Conservation (phyloP, 2,888 invertebrate species). For the Polymixis flavicincta region DNA sequence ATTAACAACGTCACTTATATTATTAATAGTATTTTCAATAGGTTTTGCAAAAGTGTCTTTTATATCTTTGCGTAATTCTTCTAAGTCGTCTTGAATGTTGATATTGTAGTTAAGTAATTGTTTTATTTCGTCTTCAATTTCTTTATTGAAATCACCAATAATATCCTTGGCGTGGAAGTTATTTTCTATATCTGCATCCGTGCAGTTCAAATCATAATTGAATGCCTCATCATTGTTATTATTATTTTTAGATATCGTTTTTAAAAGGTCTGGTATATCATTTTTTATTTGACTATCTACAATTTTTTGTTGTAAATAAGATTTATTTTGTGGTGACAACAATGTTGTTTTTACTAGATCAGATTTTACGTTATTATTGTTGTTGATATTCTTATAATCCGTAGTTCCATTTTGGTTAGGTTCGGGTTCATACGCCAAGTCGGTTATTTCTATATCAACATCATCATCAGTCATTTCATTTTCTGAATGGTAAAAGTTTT, state of each 20-base stretch:
- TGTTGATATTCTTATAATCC: conserved; percentile 80
- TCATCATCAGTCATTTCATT: conserved; percentile 90
- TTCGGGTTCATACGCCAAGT: conserved; percentile 76
- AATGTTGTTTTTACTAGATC: conserved; percentile 66
- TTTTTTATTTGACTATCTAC: conserved; percentile 75
- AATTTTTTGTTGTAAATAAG: conserved; percentile 63
- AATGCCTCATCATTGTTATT: conserved; percentile 77
- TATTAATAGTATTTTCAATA: conserved; percentile 88
- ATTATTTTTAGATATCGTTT: conserved; percentile 84
- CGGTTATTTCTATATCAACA: conserved; percentile 84
- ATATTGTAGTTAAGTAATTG: conserved; percentile 87
- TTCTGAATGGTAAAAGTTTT: conserved; percentile 88
- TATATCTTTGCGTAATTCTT: conserved; percentile 87
- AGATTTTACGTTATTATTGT: conserved; percentile 81
- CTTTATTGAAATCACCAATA: conserved; percentile 91
- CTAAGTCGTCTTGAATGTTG: conserved; percentile 87
- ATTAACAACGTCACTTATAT: conserved; percentile 89
- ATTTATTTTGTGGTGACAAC: conserved; percentile 64
- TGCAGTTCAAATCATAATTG: conserved; percentile 78
- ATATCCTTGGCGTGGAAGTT: conserved; percentile 88
- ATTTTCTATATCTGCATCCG: conserved; percentile 86
- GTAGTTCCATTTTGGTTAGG: conserved; percentile 70
- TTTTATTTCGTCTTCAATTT: conserved; percentile 91
- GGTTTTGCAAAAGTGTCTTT: conserved; percentile 88
- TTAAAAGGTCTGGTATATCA: conserved; percentile 86